Evolutionary conservation across 2,797 vertebrate species (phyloP).

Genomic region (Mormyrops attenuatus): DNA sequence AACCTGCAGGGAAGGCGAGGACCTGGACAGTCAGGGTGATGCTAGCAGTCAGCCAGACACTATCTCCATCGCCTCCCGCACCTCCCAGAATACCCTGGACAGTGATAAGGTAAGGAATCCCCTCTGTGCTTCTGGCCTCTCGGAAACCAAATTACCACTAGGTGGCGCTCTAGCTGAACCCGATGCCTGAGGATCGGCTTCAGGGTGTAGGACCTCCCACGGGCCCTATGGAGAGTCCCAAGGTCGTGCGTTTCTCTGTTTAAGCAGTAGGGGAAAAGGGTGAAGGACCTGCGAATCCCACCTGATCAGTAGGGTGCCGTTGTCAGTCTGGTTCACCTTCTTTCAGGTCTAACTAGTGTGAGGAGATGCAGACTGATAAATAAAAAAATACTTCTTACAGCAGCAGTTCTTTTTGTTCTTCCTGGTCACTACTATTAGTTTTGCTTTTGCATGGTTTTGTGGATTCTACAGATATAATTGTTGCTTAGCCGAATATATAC

Average conservation of each 20-base stretch:
- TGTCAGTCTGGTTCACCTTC: neutral
- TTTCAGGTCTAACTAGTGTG: neutral
- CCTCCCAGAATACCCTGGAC: conserved; percentile 97
- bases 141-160: neutral
- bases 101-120: conserved; percentile 84
- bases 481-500: neutral
- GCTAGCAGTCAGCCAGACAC: conserved; percentile 97
- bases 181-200: neutral
- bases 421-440: neutral
- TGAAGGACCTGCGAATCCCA: neutral
- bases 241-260: neutral
- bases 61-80: conserved; percentile 93
- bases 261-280: neutral
- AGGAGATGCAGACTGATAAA: neutral
- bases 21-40: conserved; percentile 96
- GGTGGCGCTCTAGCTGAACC: neutral
- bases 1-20: conserved; percentile 82
- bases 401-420: neutral
- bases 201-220: neutral
- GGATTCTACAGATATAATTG: neutral
- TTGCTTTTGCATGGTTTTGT: neutral
- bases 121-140: neutral
- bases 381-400: neutral
- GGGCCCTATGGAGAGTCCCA: neutral
- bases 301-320: neutral